Conservation (phyloP, 53 echinoderm and acorn worm species). For the Temnopleurus reevesii region DNA sequence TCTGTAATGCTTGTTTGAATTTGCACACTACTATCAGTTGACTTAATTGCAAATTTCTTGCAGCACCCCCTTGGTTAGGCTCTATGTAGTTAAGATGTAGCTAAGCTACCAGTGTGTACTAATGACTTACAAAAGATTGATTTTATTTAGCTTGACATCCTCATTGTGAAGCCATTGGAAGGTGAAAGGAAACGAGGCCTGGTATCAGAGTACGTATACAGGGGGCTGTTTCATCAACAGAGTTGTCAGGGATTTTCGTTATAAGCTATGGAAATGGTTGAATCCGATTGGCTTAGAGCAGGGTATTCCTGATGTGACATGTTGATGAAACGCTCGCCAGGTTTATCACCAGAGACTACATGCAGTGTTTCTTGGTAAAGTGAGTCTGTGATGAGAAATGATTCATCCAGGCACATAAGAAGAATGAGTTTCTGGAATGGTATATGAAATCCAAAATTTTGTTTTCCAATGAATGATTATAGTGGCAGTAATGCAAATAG, state of each 20-base stretch:
- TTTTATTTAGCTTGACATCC: slow-evolving; percentile 45
- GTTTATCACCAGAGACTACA: not conserved
- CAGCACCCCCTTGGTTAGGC: too few species aligned
- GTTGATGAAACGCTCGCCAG: not conserved
- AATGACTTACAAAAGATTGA: slow-evolving; percentile 66
- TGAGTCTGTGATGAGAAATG: slow-evolving; percentile 5
- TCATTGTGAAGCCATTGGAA: not conserved
- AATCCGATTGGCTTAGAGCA: too few species aligned
- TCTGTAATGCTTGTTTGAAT: too few species aligned
- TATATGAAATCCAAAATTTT: not conserved
- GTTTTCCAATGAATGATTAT: not conserved
- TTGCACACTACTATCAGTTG: too few species aligned
- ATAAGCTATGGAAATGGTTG: too few species aligned
- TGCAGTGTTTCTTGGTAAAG: slow-evolving; percentile 6
- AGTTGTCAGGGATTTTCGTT: too few species aligned
- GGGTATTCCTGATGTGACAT: not conserved
- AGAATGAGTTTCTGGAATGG: slow-evolving; percentile 29
- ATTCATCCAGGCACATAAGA: not conserved
- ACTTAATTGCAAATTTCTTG: too few species aligned
- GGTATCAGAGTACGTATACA: slow-evolving; percentile 63
- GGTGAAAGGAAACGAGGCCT: slow-evolving; percentile 12
- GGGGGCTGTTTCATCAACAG: too few species aligned
- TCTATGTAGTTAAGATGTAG: slow-evolving; percentile 27
- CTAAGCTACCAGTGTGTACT: slow-evolving; percentile 55
- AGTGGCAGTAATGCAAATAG: not conserved